Evolutionary conservation across 53 echinoderm and acorn worm species (phyloP), one percentile per base, ranked within the genome.

Genomic region (Henricia sp.): DNA sequence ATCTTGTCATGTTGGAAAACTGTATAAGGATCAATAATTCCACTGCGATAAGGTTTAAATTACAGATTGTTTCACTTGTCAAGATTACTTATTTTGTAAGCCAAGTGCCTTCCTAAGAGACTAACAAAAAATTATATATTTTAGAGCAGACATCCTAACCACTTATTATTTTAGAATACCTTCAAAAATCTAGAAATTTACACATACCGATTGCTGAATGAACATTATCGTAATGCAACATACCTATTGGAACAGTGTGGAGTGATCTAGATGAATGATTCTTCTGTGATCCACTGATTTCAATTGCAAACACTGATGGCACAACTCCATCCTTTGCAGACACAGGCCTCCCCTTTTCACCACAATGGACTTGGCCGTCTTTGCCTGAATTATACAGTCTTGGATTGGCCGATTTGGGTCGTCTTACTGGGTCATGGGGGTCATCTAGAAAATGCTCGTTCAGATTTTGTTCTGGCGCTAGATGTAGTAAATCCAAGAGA

Each of bases 341-440:
- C 1, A 64, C 44, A 30, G 78, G 78, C 19, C 78, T 62, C 78
- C 78, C 78, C 78, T 44, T 64, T 25, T 30, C 62, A n/a, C 14
- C 40, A n/a, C 50, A 30, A 48, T 64, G 78, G 78, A 48, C 64
- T 50, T 13, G 46, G 1, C 78, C 30, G 17, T 62, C 78, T 11
- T 40, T 38, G 44, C 65, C 78, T 21, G 65, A 10, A 20, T 62
- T 51, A 32, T n/a, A 65, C 74, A 85, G 74, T 50, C 85, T 74
- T 25, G 85, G 68, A 51, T 74, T 72, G 28, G 85, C 85, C 27
- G 85, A 85, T 37, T 57, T 73, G 74, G 85, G 85, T 35, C 85
- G 85, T 16, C 66, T 21, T 32, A 74, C 29, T 34, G 37, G 32
- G 66, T 71, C 62, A 9, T 74, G 85, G 62, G 85, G 72, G 53